phyloP scores from a whole-genome alignment of 2,888 invertebrate species.

The Venustoraphidia nigricollis region DNA sequence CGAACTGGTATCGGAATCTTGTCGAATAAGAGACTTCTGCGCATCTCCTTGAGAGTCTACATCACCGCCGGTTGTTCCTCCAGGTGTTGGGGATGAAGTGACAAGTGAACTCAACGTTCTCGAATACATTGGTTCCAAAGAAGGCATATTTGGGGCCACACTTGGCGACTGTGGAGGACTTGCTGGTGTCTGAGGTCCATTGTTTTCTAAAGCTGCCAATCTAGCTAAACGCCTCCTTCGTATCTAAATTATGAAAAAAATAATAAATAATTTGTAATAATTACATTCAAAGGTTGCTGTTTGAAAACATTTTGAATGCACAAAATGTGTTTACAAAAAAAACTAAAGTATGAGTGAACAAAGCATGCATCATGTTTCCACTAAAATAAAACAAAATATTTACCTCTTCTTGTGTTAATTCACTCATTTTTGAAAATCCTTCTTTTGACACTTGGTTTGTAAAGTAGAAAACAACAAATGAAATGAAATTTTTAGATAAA shows the following conservation, averaged over 20 bases:
- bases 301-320: neutral
- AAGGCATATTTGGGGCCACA: slow-evolving; percentile 26
- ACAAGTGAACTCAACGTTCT: slow-evolving; percentile 24
- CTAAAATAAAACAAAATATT: slow-evolving; percentile 29
- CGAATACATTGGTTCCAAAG: slow-evolving; percentile 15
- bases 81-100: slow-evolving; percentile 21
- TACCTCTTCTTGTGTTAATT: slow-evolving; percentile 81
- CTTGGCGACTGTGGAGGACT: slow-evolving; percentile 34
- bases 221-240: slow-evolving; percentile 60
- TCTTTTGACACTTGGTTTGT: too few relatives aligned
- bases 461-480: neutral
- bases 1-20: neutral
- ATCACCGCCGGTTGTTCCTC: slow-evolving; percentile 10
- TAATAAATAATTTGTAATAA: neutral
- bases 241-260: slow-evolving; percentile 39
- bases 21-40: too few relatives aligned
- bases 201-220: slow-evolving; percentile 43
- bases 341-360: slow-evolving; percentile 3
- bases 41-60: too few relatives aligned
- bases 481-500: neutral
- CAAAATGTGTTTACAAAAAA: neutral
- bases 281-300: neutral
- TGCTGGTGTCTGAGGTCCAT: slow-evolving; percentile 30
- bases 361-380: slow-evolving; percentile 4
- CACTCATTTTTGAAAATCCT: slow-evolving; percentile 44